phyloP scores from a whole-genome alignment of 2,797 vertebrate species.

The Darevskia nairensis region DNA sequence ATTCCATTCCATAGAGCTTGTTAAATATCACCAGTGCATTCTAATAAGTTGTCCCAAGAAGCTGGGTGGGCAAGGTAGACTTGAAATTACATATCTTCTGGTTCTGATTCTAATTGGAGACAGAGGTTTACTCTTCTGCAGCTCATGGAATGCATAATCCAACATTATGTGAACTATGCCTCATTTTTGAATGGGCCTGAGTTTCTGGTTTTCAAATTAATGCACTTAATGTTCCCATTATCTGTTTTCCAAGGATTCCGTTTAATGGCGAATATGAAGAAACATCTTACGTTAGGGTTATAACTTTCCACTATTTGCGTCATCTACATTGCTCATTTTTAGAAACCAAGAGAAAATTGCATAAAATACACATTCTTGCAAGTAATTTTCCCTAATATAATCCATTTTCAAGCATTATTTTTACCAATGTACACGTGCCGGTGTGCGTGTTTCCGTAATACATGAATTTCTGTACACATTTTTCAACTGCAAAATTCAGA shows the following conservation, averaged over 20 bases:
- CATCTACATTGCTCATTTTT: neutral
- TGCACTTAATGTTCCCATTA: neutral
- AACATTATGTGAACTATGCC: neutral
- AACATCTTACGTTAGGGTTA: neutral
- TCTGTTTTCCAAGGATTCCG: neutral
- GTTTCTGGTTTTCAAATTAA: neutral
- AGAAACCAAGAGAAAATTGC: too few species aligned
- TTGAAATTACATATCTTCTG: neutral
- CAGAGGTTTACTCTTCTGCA: neutral
- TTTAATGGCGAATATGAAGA: neutral
- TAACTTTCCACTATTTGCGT: neutral
- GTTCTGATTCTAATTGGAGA: neutral
- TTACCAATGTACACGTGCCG: too few species aligned
- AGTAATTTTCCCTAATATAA: too few species aligned
- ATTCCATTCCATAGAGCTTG: conserved; percentile 9
- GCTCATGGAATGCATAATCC: neutral
- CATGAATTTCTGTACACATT: too few species aligned
- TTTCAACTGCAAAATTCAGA: too few species aligned
- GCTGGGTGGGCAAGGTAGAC: neutral
- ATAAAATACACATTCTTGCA: too few species aligned
- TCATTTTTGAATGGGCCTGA: neutral
- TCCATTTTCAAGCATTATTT: too few species aligned
- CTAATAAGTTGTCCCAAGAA: conserved; percentile 13
- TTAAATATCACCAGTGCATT: conserved; percentile 18
- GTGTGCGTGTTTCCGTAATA: too few species aligned